Base-by-base conservation (phyloP, 1,140 invertebrate genomes). In the Myzus persicae region DNA sequence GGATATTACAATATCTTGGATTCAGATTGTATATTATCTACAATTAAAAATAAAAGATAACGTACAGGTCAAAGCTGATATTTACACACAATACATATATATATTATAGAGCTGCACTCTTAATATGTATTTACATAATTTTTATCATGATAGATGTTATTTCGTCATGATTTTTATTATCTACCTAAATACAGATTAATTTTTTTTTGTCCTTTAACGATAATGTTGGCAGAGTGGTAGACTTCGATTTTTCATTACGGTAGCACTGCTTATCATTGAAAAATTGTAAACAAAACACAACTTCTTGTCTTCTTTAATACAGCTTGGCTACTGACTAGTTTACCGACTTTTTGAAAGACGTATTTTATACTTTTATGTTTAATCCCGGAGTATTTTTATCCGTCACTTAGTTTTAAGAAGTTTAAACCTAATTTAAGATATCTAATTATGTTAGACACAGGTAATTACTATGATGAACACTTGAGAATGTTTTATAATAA, bases 201-300 rank as follows among this genome's bases (percentile, higher is more conserved):
- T 76, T 76, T 48, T 67, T 67, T 31, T 67, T 38, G 38, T 82
- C 2, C 67, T 40, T 11, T 40, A 76, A 84, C 8, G 84, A 54
- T 54, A 54, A 54, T 89, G 88, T 89, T 67, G 89, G 89, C 54
- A 67, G 51, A 90, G 38, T 67, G 89, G 89, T 40, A 67, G 51
- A 90, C 38, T 90, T 90, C 38, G 36, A 90, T 67, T 90, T 59
- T 90, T 90, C 40, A 67, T 67, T 84, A 48, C 38, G 91, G 91
- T 48, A 54, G 46, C 91, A 93, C 91, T 93, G 91, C 91, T 93
- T 93, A 93, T 93, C 91, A 93, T 51, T 93, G 81, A 51, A 93
- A 93, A 84, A 93, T 85, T 54, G 91, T 93, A 93, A 93, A 93
- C 91, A 93, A 93, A 90, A 93, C 91, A 93, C 46, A 82, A 85